Evolutionary conservation across 2,113 vertebrate species (phyloP).

Genomic region (Apaloderma vittatum): DNA sequence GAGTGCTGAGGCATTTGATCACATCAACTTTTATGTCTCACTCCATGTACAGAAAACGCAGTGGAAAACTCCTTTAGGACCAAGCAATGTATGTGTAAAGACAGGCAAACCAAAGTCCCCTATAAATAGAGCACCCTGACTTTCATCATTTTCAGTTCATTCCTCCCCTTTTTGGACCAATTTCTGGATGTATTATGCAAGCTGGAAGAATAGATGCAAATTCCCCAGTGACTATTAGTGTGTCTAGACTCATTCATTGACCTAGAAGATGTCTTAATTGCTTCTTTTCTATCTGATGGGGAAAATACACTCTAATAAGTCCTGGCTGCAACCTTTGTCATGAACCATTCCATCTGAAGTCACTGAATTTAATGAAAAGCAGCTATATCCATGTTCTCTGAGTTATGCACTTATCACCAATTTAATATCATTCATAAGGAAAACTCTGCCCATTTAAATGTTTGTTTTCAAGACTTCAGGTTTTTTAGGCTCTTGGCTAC

Average conservation of each 20-base stretch:
- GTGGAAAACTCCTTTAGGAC: neutral
- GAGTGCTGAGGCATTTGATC: neutral
- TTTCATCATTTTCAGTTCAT: neutral
- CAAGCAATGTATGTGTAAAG: neutral
- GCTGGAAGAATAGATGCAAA: constrained; percentile 19
- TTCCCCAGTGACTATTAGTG: constrained; percentile 32
- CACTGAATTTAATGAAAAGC: neutral
- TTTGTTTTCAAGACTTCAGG: neutral
- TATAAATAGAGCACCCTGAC: neutral
- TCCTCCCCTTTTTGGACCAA: constrained; percentile 30
- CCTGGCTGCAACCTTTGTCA: neutral
- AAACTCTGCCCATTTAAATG: neutral
- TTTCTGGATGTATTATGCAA: constrained; percentile 14
- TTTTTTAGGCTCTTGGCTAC: neutral
- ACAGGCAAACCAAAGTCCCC: neutral
- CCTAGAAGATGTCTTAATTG: constrained; percentile 63
- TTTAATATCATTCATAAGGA: neutral
- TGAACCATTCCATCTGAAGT: neutral
- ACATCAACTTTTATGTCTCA: neutral
- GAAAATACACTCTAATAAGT: constrained; percentile 13
- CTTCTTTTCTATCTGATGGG: constrained; percentile 8
- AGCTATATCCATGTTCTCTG: neutral
- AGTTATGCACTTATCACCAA: neutral
- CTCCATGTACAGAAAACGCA: neutral
- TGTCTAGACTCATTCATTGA: constrained; percentile 69